Evolutionary conservation across 2,888 invertebrate genomes (phyloP).

Genomic region (Parascotia fuliginaria): DNA sequence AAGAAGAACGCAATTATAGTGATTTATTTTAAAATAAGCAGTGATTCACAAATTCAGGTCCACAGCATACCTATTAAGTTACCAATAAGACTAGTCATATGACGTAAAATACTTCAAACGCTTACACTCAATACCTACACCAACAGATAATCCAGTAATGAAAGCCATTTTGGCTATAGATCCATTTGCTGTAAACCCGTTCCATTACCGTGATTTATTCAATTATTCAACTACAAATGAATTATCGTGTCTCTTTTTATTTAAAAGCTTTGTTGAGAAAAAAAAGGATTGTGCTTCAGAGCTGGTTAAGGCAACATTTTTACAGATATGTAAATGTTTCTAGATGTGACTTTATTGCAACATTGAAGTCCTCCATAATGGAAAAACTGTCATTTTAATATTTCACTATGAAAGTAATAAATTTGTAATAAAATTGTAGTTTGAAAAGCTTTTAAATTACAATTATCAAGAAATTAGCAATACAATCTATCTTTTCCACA

Average conservation of each 20-base stretch:
- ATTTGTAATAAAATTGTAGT: too few relatives aligned
- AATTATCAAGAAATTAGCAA: too few relatives aligned
- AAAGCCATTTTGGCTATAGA: slow-evolving; percentile 61
- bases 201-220: slow-evolving; percentile 80
- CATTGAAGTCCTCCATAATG: background rate
- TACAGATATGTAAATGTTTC: background rate
- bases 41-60: too few relatives aligned
- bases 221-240: slow-evolving; percentile 78
- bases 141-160: slow-evolving; percentile 37
- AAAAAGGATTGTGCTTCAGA: slow-evolving; percentile 23
- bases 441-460: too few relatives aligned
- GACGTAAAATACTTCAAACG: slow-evolving; percentile 1
- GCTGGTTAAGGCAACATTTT: background rate
- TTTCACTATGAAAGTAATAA: too few relatives aligned
- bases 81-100: background rate
- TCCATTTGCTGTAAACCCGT: slow-evolving; percentile 71
- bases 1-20: too few relatives aligned
- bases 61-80: too few relatives aligned
- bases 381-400: too few relatives aligned
- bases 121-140: slow-evolving; percentile 7
- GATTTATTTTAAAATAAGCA: too few relatives aligned
- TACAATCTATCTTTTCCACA: too few relatives aligned
- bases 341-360: background rate
- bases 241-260: slow-evolving; percentile 58
- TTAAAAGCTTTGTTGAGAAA: slow-evolving; percentile 30